A percentile compares a stretch with the other conserved stretches of the same genome.
Conservation (phyloP, 2,797 vertebrate genomes). For the Odontamblyopus rebecca region DNA sequence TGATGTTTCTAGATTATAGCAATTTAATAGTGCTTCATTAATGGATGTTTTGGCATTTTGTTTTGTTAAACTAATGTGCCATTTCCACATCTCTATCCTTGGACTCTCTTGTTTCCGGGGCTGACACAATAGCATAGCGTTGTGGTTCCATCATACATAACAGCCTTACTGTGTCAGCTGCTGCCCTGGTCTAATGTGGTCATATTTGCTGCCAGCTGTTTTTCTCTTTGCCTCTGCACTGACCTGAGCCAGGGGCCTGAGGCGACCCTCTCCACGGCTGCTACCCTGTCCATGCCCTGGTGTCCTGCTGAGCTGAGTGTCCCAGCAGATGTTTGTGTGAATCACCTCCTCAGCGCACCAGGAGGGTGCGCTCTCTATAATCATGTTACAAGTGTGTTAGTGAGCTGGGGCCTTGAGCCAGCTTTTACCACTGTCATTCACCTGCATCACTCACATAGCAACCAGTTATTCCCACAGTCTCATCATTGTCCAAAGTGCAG, state of each 20-base stretch:
- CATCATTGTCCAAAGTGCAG: background rate
- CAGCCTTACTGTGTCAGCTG: conserved; percentile 38
- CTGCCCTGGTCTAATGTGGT: conserved; percentile 19
- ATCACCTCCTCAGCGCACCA: conserved; percentile 47
- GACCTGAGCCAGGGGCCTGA: conserved; percentile 34
- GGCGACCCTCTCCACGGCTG: conserved; percentile 19
- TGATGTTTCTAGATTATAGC: background rate
- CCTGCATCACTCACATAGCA: conserved; percentile 46
- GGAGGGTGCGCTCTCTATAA: conserved; percentile 53
- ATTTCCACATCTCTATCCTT: conserved; percentile 11
- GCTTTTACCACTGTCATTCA: conserved; percentile 56
- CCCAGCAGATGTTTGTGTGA: conserved; percentile 67
- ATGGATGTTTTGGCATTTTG: background rate
- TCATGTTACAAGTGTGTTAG: conserved; percentile 38
- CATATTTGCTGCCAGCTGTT: conserved; percentile 51
- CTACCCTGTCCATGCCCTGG: conserved; percentile 19
- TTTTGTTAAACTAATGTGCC: background rate
- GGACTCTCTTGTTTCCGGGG: background rate
- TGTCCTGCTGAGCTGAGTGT: conserved; percentile 51
- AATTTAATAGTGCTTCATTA: background rate
- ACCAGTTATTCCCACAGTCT: conserved; percentile 40
- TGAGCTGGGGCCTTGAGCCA: conserved; percentile 35
- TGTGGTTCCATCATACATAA: conserved; percentile 17
- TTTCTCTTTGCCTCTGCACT: conserved; percentile 36
- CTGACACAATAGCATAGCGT: conserved; percentile 1